phyloP scores from a whole-genome alignment of 92 coral and sea anemone genomes.

The Galaxea fascicularis region DNA sequence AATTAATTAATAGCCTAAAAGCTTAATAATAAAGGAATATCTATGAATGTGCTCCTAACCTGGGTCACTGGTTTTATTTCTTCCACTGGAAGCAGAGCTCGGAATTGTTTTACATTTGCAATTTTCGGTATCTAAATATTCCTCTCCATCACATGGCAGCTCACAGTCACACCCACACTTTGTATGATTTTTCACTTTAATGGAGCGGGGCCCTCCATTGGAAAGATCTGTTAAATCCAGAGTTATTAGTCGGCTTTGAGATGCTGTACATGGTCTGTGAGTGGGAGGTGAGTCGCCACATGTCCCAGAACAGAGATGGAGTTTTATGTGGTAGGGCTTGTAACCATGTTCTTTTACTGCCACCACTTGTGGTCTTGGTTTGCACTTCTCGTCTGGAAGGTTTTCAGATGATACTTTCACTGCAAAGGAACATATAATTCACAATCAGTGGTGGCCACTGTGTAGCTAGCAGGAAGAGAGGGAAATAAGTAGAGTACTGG shows the following conservation, averaged over 20 bases:
- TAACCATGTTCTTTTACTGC: neutral
- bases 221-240: constrained; percentile 19
- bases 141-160: neutral
- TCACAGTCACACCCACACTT: constrained; percentile 15
- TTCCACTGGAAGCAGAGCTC: too few relatives aligned
- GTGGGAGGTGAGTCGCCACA: constrained; percentile 36
- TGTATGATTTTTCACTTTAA: constrained; percentile 30
- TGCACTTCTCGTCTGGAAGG: constrained; percentile 26
- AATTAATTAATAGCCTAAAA: too few relatives aligned
- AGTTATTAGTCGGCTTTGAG: neutral
- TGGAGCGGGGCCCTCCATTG: neutral
- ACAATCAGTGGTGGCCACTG: too few relatives aligned
- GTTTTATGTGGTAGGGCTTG: constrained; percentile 61
- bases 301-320: constrained; percentile 71
- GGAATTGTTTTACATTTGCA: neutral
- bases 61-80: neutral
- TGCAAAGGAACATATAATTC: neutral
- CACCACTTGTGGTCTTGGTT: constrained; percentile 57
- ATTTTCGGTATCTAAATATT: constrained; percentile 2
- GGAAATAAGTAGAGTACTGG: too few relatives aligned
- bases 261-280: constrained; percentile 25
- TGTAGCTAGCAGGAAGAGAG: too few relatives aligned
- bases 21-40: neutral
- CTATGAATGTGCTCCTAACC: neutral
- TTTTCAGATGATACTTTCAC: neutral